Base-by-base conservation (phyloP, 2,113 vertebrate genomes). In the Halcyon senegalensis region DNA sequence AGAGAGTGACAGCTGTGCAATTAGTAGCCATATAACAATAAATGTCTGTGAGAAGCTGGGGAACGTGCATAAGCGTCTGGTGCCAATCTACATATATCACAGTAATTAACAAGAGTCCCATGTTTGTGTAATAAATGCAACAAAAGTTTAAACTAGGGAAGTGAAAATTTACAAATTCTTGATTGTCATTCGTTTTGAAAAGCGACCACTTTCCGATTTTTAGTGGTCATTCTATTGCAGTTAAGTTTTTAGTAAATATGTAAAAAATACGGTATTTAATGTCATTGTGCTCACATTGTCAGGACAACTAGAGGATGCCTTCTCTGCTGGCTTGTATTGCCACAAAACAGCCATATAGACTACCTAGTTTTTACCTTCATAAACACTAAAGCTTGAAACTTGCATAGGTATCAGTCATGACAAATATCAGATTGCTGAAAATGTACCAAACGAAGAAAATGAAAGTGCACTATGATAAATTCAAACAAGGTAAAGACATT, bases 1-100 rank as follows among this genome's bases (percentile, higher is more conserved):
- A 92, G 48, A 86, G 85, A 91, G 62, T 75, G 74, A 84, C 93
- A 96, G 87, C 89, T 95, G 87, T 87, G 78, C 74, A 73, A 95
- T 96, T 95, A 94, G 48, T 68, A 83, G 50, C 55, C 24, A 27
- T 82, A 43, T 50, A 95, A 75, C 21, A 79, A 79, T 60, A 89
- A 91, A 75, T 50, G 48, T 44, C 48, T 92, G 60, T 77, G 75
- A 90, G 78, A 69, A 94, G 75, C 67, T 72, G 53, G 44, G 53
- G 58, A 95, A 56, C 37, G 51, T 14, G 35, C 13, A 28, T 75
- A 79, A 33, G 21, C 0, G 9, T 12, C 60, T 89, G 62, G 33
- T 60, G 37, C 53, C 10, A 39, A 78, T 67, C 39, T 68, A 25
- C 33, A 69, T 73, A 46, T 46, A 93, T 79, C 58, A 85, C 35